Evolutionary conservation across 2,113 vertebrate genomes (phyloP).

Genomic region (Ptychochromis oligacanthus): DNA sequence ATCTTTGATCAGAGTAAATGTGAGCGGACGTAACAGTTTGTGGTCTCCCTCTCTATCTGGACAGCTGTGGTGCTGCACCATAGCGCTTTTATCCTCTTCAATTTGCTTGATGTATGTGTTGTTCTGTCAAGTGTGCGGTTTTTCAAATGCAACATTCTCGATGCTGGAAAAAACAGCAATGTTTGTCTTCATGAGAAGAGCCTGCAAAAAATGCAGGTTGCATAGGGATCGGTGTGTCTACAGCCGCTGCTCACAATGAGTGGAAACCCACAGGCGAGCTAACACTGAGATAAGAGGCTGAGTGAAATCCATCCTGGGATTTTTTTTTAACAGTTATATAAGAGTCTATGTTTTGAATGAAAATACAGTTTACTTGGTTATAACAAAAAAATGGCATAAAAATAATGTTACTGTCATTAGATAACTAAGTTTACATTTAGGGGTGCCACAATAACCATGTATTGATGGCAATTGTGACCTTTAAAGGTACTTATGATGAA

Average conservation of each 20-base stretch:
- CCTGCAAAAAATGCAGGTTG: not conserved
- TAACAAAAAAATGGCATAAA: not conserved
- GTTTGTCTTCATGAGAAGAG: not conserved
- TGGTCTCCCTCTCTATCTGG: slow-evolving; percentile 66
- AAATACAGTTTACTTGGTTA: not conserved
- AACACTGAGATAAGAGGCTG: not conserved
- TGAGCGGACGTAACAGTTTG: slow-evolving; percentile 70
- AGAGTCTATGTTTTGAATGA: not conserved
- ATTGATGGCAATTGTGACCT: not conserved
- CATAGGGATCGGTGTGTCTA: slow-evolving; percentile 1
- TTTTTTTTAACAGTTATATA: not conserved
- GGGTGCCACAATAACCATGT: not conserved
- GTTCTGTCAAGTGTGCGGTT: slow-evolving; percentile 46
- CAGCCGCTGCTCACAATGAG: not conserved
- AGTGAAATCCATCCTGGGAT: slow-evolving; percentile 18
- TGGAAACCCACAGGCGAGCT: not conserved
- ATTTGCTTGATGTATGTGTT: slow-evolving; percentile 57
- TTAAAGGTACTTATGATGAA: not conserved
- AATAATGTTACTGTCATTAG: not conserved
- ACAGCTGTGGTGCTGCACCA: slow-evolving; percentile 48
- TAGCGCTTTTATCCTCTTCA: slow-evolving; percentile 53
- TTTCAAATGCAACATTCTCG: slow-evolving; percentile 24
- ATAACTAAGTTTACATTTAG: not conserved
- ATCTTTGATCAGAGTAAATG: slow-evolving; percentile 74
- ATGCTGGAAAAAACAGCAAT: not conserved